Base-by-base conservation (phyloP, 2,797 vertebrate genomes). In the Phalloptychus januarius region DNA sequence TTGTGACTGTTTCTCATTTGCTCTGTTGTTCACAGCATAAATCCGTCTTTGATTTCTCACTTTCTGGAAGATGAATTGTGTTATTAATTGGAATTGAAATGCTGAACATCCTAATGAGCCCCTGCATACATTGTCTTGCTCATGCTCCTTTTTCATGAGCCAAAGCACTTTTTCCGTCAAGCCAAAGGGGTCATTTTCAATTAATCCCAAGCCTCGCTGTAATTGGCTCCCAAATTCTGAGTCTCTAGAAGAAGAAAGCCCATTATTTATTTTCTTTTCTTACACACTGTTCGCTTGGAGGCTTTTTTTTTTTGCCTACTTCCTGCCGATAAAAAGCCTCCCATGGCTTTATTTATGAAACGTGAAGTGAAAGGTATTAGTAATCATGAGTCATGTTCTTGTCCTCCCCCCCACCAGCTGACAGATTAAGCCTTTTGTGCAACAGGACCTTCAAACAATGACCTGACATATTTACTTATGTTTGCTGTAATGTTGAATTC, bases 51-150 rank as follows among this genome's bases (percentile, higher is more conserved):
- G 82, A 84, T 81, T 84, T 75, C 86, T 87, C 80, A 75, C 77
- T 83, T 76, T 82, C 44, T 42, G 73, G 36, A 76, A 88, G 85
- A 91, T 86, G 81, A 92, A 91, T 89, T 79, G 88, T 50, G 78
- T 20, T n/a, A 79, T 87, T 92, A 90, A 91, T 89, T 88, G 78
- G 84, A 90, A 87, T 73, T 89, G 83, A 92, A 89, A 89, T 36
- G 79, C 79, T 71, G 75, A 88, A 76, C 78, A 40, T 72, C 46
- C 48, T 89, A 90, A 93, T 87, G 86, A 93, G 86, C 16, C 82
- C 45, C 76, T 18, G 82, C 80, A 84, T 88, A 88, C 74, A 86
- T 88, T 74, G 81, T 48, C 56, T 61, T 74, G 71, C 79, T 70
- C 13, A 0, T 38, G 52, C 84, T 87, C 81, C 75, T 87, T 86